Percentiles rank a stretch among this genome's conserved stretches.
phyloP scores from a whole-genome alignment of 2,797 vertebrate genomes.

The Enteromius unitaeniatus region DNA sequence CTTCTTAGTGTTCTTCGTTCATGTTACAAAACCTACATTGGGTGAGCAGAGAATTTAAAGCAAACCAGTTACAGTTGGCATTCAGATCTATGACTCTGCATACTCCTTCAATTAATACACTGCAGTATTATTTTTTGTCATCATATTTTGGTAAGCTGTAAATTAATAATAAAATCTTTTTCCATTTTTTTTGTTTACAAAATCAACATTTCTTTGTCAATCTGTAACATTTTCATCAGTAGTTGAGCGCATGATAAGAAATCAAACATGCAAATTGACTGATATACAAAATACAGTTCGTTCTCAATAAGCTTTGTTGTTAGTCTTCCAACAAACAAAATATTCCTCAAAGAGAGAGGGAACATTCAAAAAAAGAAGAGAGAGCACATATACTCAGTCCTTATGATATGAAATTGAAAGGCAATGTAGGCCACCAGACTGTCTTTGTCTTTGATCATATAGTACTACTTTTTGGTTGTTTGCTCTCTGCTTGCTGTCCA shows the following conservation, averaged over 20 bases:
- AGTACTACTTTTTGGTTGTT: constrained; percentile 20
- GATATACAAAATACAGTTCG: not conserved
- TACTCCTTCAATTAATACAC: not conserved
- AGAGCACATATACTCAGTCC: not conserved
- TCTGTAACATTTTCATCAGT: not conserved
- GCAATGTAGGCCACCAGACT: not conserved
- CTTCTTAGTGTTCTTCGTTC: too few species aligned
- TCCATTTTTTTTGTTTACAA: not conserved
- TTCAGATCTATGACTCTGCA: not conserved
- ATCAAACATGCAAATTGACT: not conserved
- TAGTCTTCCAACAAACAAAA: not conserved
- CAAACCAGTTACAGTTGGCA: not conserved
- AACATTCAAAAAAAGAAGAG: not conserved
- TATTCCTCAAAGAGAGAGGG: not conserved
- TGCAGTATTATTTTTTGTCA: not conserved
- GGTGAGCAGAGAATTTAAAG: not conserved
- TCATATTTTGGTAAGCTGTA: not conserved
- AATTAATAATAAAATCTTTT: not conserved
- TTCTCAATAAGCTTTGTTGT: not conserved
- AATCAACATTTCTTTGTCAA: not conserved
- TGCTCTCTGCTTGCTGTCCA: constrained; percentile 21
- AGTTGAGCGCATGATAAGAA: not conserved
- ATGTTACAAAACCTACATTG: not conserved
- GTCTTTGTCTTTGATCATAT: constrained; percentile 22
- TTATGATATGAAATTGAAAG: not conserved